Base-by-base conservation (phyloP, 2,888 invertebrate species). In the Leucophenga maculata region DNA sequence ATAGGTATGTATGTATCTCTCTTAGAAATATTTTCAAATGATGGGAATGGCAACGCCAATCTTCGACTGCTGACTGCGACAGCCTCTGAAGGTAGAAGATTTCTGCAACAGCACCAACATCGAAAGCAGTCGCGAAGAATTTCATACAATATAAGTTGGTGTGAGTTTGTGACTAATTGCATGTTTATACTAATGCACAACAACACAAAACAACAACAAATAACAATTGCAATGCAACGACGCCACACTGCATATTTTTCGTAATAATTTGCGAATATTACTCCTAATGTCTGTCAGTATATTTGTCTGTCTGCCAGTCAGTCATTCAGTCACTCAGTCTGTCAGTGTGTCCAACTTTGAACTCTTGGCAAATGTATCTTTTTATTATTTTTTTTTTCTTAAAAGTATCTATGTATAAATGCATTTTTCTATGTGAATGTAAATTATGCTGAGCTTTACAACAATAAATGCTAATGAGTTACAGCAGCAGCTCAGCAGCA, bases 21-120 rank as follows among this genome's bases (percentile, higher is more conserved):
- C 65, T 32, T 69, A 50, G 76, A 82, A 77, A 78, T 79, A 77
- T 83, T 85, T 85, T 80, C 84, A 81, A 85, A 81, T 81, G 82
- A 81, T 81, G 81, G 84, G 85, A 81, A 83, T 83, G 83, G 81
- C 81, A 79, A 71, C 71, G 67, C 73, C 62, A 54, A 48, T 64
- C 60, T 59, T 68, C 65, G 60, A 32, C 59, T 32, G n/a, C 59
- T 32, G n/a, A n/a, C 20, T 48, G 59, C 54, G 46, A 20, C 54
- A 16, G 64, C 55, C 22, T 44, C 62, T 32, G 68, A 31, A 22
- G 67, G 22, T 44, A 64, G 64, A 44, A 39, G 64, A 31, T 48
- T 54, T 70, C 67, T 69, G 68, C 46, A 62, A 54, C 68, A 57
- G 46, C 44, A 72, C 18, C 55, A 69, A 32, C 26, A 22, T 39